Evolutionary conservation across 2,797 vertebrate genomes (phyloP), one percentile per base, ranked within the genome.

Genomic region (Myotis daubentonii): DNA sequence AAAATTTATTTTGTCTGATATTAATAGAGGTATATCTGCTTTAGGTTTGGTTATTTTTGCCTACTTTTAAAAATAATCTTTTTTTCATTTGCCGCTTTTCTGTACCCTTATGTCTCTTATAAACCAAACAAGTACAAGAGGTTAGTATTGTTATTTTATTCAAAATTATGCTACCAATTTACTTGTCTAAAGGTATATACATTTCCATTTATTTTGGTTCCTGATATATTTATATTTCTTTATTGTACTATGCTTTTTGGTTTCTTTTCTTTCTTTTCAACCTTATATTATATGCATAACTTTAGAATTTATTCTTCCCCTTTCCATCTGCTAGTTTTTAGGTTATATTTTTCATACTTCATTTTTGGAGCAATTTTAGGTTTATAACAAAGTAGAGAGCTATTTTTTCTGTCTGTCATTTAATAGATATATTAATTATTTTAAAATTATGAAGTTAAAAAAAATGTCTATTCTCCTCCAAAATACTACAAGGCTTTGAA

Each of bases 361-460:
- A 36, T 44, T 68, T 76, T 80, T 70, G 47, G 30, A 81, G 19
- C 6, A 82, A 41, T 91, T 91, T 38, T 23, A n/a, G 9, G 19
- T 65, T 74, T 83, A 72, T 16, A 74, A 74, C 28, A 70, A 36
- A 28, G 15, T 71, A 7, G 23, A 65, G 9, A 86, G 30, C 79
- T 87, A 70, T 23, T 72, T 68, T 55, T 33, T 88, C 23, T 60
- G 30, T 13, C 6, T 66, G 25, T 3, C 8, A 62, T 53, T 80
- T 71, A 75, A 80, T 44, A 47, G 2, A 55, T 76, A 12, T 53
- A 12, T 76, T 75, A 22, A 72, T 62, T 38, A 38, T 68, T 65
- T 93, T 62, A 20, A 91, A 93, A 57, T 0, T 60, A 53, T 86
- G 6, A 86, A 82, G 55, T 41, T 84, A 89, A 87, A 83, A 51